Conservation (phyloP, 2,888 invertebrate species). For the Apodemia duryi region DNA sequence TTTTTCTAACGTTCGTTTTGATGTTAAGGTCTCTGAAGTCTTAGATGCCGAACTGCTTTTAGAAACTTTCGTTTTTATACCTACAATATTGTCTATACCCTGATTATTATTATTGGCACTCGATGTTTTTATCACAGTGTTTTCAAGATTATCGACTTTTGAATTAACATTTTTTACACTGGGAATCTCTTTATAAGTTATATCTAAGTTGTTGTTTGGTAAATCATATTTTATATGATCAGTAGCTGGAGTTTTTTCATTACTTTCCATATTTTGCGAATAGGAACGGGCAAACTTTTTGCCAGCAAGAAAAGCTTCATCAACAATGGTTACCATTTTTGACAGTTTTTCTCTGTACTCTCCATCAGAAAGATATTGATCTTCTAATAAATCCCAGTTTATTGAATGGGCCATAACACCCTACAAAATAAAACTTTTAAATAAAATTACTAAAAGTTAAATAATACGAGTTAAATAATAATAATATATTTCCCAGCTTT, state of each 20-base stretch:
- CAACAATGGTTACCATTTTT: constrained; percentile 91
- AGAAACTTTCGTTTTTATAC: constrained; percentile 41
- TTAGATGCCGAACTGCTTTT: constrained; percentile 27
- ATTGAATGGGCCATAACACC: constrained; percentile 97
- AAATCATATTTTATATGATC: constrained; percentile 29
- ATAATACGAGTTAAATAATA: background rate
- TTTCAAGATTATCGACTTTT: background rate
- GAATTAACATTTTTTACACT: background rate
- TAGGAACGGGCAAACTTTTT: constrained; percentile 86
- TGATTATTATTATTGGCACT: constrained; percentile 32
- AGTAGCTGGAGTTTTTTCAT: constrained; percentile 29
- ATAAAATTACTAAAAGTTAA: too few species aligned
- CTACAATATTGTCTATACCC: constrained; percentile 39
- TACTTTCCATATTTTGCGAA: constrained; percentile 43
- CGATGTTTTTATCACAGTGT: constrained; percentile 19
- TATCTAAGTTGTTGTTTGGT: constrained; percentile 43
- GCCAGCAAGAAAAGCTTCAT: constrained; percentile 85
- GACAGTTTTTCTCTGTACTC: constrained; percentile 89
- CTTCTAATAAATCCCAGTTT: constrained; percentile 94
- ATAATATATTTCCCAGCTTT: background rate
- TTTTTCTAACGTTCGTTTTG: constrained; percentile 42
- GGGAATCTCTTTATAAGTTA: constrained; percentile 48
- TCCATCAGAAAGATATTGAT: constrained; percentile 91
- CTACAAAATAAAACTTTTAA: constrained; percentile 60
- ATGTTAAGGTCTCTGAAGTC: constrained; percentile 33